Evolutionary conservation across 2,888 invertebrate genomes (phyloP).

Genomic region (Heliconius ethilla): DNA sequence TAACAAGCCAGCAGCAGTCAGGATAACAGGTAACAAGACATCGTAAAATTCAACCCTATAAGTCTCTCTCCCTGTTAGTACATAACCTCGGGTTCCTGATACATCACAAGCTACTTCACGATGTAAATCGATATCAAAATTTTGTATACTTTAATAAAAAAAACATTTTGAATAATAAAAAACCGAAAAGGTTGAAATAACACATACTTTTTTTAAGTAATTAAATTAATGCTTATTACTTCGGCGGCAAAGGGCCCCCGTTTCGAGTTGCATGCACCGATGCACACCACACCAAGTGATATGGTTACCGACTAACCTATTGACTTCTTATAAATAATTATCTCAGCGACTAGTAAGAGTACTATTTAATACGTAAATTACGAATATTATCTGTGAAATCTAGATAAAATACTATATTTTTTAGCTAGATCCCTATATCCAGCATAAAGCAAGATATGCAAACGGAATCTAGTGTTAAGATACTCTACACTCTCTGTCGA

Average conservation of each 20-base stretch:
- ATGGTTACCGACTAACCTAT: conserved; percentile 43
- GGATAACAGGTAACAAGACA: conserved; percentile 16
- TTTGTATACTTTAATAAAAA: not conserved
- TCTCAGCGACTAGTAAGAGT: not conserved
- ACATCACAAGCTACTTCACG: conserved; percentile 13
- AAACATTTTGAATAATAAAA: not conserved
- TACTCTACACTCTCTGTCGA: not conserved
- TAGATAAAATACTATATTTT: not conserved
- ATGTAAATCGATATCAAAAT: not conserved
- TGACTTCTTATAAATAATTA: conserved; percentile 30
- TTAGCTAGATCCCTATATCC: no score
- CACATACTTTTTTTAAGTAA: conserved; percentile 2
- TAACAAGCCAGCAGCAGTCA: conserved; percentile 7
- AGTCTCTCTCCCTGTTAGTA: conserved; percentile 27
- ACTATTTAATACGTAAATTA: not conserved
- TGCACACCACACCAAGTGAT: conserved; percentile 41
- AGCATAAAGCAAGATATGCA: not conserved
- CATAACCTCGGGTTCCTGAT: conserved; percentile 9
- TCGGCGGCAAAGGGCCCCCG: conserved; percentile 28
- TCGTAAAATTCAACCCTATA: conserved; percentile 25
- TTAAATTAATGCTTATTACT: conserved; percentile 12
- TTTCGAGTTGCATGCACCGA: conserved; percentile 53
- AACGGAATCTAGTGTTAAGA: not conserved
- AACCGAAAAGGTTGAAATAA: conserved; percentile 6
- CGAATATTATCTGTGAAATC: not conserved